Evolutionary conservation across 2,797 vertebrate species (phyloP), one percentile per base, ranked within the genome.

Genomic region (Enoplosus armatus): DNA sequence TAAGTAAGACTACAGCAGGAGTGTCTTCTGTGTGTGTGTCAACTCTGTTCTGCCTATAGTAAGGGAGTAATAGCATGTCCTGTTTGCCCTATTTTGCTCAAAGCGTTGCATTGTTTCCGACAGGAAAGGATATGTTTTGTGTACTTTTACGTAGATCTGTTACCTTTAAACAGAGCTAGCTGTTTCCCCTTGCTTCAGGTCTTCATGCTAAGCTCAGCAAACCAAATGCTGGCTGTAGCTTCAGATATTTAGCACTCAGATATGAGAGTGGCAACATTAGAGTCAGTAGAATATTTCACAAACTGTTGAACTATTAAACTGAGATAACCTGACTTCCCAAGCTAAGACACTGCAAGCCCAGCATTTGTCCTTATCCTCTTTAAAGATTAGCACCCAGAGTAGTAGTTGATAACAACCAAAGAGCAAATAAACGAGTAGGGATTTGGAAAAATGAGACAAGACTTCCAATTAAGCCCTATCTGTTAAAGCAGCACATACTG

Each of bases 381-480:
- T 51, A 20, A 26, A 64, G 75, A 83, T 75, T 69, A 75, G 50
- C 45, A 43, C 24, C 3, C 5, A 43, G 50, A 22, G 55, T 33
- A 24, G 59, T 24, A 47, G 48, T 59, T 63, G 71, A 80, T 80
- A 55, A 65, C 43, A 62, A 72, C 39, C 60, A 66, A 50, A 66
- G 39, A 78, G 70, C 59, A 80, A 83, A 75, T 68, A 70, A 79
- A 65, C 50, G 8, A 54, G 59, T 33, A 16, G 51, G 65, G 77
- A 65, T 72, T 72, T 77, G 6, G 20, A 63, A 68, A 77, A 64
- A 29, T 4, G n/a, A 75, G 72, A 72, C 54, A 69, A 67, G 72
- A 65, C 61, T 77, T 83, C 59, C n/a, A 73, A 83, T 78, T 82
- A 80, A 76, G 70, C 67, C 29, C 11, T 48, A 65, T 81, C 75